These are phyloP conservation scores for Pseudomugil tenellus DNA, from an alignment of 2,797 vertebrate species.

Conservation along the genomic window DNA sequence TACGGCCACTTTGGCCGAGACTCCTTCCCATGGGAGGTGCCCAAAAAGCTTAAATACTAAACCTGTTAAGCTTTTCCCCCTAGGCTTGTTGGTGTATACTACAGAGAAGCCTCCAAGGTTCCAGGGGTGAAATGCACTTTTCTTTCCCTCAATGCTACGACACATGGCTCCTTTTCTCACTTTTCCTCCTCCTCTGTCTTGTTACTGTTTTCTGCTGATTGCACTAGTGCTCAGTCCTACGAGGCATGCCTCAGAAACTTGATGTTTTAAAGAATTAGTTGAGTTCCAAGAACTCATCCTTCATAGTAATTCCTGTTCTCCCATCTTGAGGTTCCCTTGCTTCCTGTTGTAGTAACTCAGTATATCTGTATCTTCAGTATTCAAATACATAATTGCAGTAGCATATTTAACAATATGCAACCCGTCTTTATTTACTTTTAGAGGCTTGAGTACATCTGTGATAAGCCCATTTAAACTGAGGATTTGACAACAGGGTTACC, in stretches of 20 bases:
- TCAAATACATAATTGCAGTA: conserved; percentile 33
- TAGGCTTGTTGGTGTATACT: conserved; percentile 92
- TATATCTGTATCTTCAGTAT: conserved; percentile 40
- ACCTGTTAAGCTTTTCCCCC: conserved; percentile 90
- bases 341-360: conserved; percentile 47
- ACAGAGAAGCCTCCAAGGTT: conserved; percentile 96
- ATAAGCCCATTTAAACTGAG: conserved; percentile 19
- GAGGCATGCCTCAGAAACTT: conserved; percentile 50
- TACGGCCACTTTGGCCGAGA: conserved; percentile 99
- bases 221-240: conserved; percentile 55
- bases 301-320: conserved; percentile 29
- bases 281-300: conserved; percentile 60
- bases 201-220: conserved; percentile 59
- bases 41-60: conserved; percentile 97
- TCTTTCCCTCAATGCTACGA: conserved; percentile 61
- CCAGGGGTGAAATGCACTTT: conserved; percentile 84
- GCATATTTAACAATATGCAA: conserved; percentile 43
- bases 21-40: conserved; percentile 96
- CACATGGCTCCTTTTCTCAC: conserved; percentile 57
- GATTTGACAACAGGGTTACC: conserved; percentile 17
- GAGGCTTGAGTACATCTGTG: conserved; percentile 30
- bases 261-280: conserved; percentile 46
- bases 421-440: conserved; percentile 60
- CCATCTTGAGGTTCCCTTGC: conserved; percentile 21
- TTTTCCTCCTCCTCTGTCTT: conserved; percentile 38